Base-by-base conservation (phyloP, 2,113 vertebrate species). In the Rhabdornis inornatus region DNA sequence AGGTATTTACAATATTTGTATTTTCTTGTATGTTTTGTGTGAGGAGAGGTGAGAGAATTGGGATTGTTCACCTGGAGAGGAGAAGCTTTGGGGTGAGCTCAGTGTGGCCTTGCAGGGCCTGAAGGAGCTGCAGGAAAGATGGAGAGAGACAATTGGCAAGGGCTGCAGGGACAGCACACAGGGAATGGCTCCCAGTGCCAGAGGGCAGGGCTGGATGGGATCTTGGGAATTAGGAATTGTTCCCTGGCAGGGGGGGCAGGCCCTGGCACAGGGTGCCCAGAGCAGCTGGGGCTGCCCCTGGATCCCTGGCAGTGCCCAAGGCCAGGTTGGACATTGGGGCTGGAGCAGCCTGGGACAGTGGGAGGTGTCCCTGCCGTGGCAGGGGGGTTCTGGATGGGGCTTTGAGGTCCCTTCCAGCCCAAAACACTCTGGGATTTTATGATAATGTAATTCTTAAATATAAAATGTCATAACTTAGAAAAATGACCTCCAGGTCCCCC, bases 371-470 rank as follows among this genome's bases (percentile, higher is more conserved):
- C 86, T 74, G 68, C 18, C 59, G 6, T 23, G 57, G 66, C 30
- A 4, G 35, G 47, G 42, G 35, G 40, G 17, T 0, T 9, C 2
- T 15, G 20, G 35, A 0, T 19, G 59, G 2, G 8, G 8, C 0
- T 44, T 37, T 28, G 4, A 50, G 8, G 10, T 24, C 4, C 2
- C 6, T 28, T 1, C 23, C 28, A 52, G 5, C 23, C 33, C 33
- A 75, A 14, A n/a, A 11, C 9, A 1, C 17, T 39, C 44, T 23
- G 20, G 1, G 33, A 45, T 45, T 50, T 42, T 20, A 5, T 45
- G 37, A 52, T 21, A 59, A 44, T 30, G 4, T 20, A 40, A 75
- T 47, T 59, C n/a, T 35, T 47, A 22, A 53, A 27, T 4, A 68
- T 37, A 28, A 30, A 22, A 39, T 2, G 6, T 19, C 17, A 30